Evolutionary conservation across 2,113 vertebrate species (phyloP).

Genomic region (Sclerurus mexicanus): DNA sequence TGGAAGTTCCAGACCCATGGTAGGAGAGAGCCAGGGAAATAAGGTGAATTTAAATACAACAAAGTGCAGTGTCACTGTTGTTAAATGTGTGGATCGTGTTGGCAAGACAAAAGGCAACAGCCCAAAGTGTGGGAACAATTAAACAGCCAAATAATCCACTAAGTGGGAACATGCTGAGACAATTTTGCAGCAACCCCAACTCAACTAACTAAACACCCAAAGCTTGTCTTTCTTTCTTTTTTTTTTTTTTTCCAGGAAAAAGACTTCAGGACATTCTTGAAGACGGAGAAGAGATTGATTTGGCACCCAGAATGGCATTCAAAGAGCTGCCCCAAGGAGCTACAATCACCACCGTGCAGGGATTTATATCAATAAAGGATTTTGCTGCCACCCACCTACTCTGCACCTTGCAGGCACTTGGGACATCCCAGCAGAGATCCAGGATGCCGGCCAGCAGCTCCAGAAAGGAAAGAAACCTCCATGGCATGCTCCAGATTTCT

Average conservation of each 20-base stretch:
- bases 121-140: background rate
- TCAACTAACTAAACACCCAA: background rate
- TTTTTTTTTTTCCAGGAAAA: background rate
- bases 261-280: background rate
- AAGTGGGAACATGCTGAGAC: background rate
- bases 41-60: background rate
- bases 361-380: background rate
- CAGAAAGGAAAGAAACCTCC: background rate
- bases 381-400: background rate
- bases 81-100: background rate
- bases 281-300: background rate
- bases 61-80: background rate
- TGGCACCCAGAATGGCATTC: background rate
- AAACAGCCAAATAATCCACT: background rate
- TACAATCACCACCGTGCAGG: background rate
- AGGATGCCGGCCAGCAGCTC: background rate
- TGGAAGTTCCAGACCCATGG: background rate
- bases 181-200: background rate
- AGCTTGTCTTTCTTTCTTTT: background rate
- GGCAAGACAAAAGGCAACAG: background rate
- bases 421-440: accelerated
- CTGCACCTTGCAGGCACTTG: background rate
- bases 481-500: background rate
- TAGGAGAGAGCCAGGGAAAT: background rate
- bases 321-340: background rate